Conservation (phyloP, 2,797 vertebrate species). For the Oceanodroma leucorhoa region DNA sequence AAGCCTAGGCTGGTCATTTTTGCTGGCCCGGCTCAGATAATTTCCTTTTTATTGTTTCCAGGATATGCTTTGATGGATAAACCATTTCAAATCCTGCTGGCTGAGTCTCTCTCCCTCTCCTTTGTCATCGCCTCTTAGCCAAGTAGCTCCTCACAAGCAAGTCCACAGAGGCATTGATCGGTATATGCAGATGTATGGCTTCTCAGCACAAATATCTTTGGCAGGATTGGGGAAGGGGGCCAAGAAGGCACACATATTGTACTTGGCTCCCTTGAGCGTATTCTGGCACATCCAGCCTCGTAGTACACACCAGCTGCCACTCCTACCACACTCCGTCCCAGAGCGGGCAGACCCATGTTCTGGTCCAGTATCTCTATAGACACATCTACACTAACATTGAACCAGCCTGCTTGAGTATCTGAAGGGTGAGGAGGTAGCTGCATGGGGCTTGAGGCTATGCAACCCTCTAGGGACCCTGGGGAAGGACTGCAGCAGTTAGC, state of each 20-base stretch:
- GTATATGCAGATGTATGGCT: not conserved
- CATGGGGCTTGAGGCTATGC: not conserved
- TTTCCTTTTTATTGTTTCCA: not conserved
- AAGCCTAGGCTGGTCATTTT: not conserved
- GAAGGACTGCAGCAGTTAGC: not conserved
- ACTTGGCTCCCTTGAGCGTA: not conserved
- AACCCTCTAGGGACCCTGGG: not conserved
- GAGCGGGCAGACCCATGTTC: not conserved
- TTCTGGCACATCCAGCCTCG: not conserved
- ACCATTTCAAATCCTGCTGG: not conserved
- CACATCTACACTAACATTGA: not conserved
- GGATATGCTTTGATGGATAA: not conserved
- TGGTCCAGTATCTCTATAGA: not conserved
- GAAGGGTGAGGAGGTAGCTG: not conserved
- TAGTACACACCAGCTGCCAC: not conserved
- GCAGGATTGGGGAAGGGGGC: not conserved
- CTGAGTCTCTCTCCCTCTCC: not conserved
- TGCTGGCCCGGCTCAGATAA: not conserved
- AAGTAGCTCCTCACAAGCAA: not conserved
- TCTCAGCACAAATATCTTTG: not conserved
- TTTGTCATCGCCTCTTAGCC: not conserved
- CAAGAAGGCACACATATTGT: rapidly evolving
- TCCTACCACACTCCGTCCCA: rapidly evolving
- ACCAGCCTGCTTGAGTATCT: not conserved
- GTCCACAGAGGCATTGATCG: not conserved